phyloP scores from a whole-genome alignment of 1,140 invertebrate species.

The Lepidurus couesii region DNA sequence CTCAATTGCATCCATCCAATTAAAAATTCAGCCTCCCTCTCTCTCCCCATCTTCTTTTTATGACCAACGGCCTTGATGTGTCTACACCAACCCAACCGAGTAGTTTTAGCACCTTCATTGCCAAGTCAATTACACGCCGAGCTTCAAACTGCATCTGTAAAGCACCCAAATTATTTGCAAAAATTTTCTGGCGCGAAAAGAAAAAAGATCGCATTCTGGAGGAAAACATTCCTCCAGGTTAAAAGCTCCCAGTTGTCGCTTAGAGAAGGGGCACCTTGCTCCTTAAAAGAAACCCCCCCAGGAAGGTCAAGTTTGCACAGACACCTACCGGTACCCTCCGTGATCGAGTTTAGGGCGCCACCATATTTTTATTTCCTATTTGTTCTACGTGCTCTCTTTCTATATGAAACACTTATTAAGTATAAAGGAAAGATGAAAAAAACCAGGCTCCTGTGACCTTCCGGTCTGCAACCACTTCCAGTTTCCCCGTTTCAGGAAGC shows the following conservation, averaged over 20 bases:
- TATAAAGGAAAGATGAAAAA: neutral
- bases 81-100: neutral
- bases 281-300: neutral
- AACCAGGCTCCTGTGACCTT: neutral
- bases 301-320: slow-evolving; percentile 3
- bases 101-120: too few species aligned
- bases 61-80: slow-evolving; percentile 8
- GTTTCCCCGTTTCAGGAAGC: slow-evolving; percentile 6
- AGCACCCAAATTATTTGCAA: too few species aligned
- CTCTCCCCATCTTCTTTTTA: neutral
- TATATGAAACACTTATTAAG: neutral
- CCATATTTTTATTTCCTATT: too few species aligned
- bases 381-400: neutral
- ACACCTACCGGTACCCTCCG: neutral
- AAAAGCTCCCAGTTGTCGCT: neutral
- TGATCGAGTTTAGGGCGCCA: too few species aligned
- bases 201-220: neutral
- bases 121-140: too few species aligned
- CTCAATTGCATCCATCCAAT: neutral
- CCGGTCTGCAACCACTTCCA: slow-evolving; percentile 10
- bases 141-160: too few species aligned
- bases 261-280: neutral
- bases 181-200: neutral
- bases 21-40: neutral
- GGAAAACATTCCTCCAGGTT: neutral